Evolutionary conservation across 2,113 vertebrate species (phyloP), one percentile per base, ranked within the genome.

Genomic region (Rhizomys pruinosus): DNA sequence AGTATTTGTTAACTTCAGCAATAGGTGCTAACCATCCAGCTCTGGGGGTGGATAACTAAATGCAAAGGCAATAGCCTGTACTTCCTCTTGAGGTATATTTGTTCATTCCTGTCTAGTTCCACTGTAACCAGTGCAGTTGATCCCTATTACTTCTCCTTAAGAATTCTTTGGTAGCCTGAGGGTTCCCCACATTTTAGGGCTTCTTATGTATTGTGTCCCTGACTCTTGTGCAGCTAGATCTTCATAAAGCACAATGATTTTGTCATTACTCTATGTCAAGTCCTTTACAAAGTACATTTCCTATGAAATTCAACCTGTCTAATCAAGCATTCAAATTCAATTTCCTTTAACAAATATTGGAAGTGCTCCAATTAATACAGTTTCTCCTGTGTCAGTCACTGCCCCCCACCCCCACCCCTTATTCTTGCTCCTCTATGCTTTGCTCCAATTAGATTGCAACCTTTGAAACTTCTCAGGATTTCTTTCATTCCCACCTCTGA

Each of bases 261-360:
- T 78, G 59, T 19, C 90, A 73, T 81, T 39, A 32, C 7, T 63
- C 72, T 73, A 19, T 37, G 73, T 68, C 61, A 76, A 78, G 88
- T 81, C 82, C 73, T 57, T 44, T 39, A 47, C 47, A 79, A 61
- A 64, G 57, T 32, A 63, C 55, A 87, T 85, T 81, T 94, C 90
- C 61, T 72, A 5, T 44, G 39, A 73, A 89, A 88, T 72, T 86
- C 87, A 88, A 61, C 61, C 29, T 10, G 22, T 84, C 89, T 89
- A 71, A 95, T 94, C 91, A 89, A 91, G 44, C 64, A 92, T 92
- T 91, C 84, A 87, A n/a, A 92, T 91, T 55, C 87, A 94, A 79
- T 95, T 89, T 91, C 71, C 86, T 84, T 94, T 68, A n/a, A 90
- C 59, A 94, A 94, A 91, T 71, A 89, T n/a, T 68, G 84, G 61